These are phyloP conservation scores for Drosophila subpulchrella DNA, from an alignment of 1,140 invertebrate species.

Conservation along the genomic window DNA sequence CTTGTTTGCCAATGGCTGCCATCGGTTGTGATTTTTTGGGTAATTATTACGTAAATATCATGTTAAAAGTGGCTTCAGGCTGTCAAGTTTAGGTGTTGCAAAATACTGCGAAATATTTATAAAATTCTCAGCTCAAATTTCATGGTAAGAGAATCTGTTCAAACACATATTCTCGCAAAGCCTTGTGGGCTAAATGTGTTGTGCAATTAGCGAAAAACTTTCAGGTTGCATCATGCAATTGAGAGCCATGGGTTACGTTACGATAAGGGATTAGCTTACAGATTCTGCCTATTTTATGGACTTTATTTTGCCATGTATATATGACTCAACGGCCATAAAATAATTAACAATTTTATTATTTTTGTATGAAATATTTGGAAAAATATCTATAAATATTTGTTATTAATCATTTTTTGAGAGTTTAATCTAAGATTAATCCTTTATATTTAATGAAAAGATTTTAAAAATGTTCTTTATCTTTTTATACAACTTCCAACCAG, in stretches of 20 bases:
- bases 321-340: not conserved
- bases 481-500: too few relatives aligned
- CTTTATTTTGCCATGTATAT: not conserved
- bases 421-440: too few relatives aligned
- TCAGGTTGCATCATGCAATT: conserved; percentile 20
- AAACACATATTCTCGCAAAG: conserved; percentile 4
- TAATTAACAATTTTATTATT: not conserved
- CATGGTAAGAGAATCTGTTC: not conserved
- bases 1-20: not conserved
- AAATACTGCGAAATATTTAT: conserved; percentile 28
- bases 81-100: too few relatives aligned
- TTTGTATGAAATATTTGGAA: too few relatives aligned
- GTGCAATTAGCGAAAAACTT: conserved; percentile 63
- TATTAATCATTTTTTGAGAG: too few relatives aligned
- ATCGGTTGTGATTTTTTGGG: conserved; percentile 11
- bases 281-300: not conserved
- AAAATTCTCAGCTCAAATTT: conserved; percentile 46
- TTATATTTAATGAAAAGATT: too few relatives aligned
- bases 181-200: conserved; percentile 36
- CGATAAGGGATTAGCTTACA: conserved; percentile 21
- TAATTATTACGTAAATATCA: conserved; percentile 14
- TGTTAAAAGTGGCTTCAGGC: conserved; percentile 8
- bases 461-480: too few relatives aligned
- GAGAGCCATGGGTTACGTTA: conserved; percentile 23
- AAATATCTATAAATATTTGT: too few relatives aligned